A percentile compares a stretch with the other conserved stretches of the same genome.
phyloP scores from a whole-genome alignment of 1,140 invertebrate genomes.

The Kradibia gibbosae region DNA sequence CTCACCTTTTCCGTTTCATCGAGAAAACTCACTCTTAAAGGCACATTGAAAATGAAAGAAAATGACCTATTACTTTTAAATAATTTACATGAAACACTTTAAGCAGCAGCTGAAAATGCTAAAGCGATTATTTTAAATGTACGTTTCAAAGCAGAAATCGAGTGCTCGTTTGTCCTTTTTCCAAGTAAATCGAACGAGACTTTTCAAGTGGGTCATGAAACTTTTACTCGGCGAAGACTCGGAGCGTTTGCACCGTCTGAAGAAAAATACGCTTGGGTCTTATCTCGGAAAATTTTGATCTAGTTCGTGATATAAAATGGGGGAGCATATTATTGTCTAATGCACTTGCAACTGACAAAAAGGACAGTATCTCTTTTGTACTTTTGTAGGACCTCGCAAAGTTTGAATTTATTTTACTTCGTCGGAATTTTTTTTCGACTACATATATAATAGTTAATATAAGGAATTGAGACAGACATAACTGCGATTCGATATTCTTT shows the following conservation, averaged over 20 bases:
- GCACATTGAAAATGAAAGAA: too few relatives aligned
- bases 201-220: slow-evolving; percentile 39
- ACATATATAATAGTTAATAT: neutral
- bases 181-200: slow-evolving; percentile 27
- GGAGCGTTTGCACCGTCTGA: neutral
- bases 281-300: neutral
- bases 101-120: neutral
- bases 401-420: too few relatives aligned
- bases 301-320: neutral
- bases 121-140: neutral
- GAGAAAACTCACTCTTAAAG: too few relatives aligned
- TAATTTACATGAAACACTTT: neutral
- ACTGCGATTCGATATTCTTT: neutral
- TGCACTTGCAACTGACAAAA: neutral
- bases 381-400: neutral
- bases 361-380: neutral
- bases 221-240: slow-evolving; percentile 10
- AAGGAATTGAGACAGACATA: neutral
- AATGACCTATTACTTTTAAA: neutral
- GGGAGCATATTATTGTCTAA: neutral
- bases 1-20: too few relatives aligned
- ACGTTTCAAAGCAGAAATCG: slow-evolving; percentile 11
- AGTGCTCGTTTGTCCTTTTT: slow-evolving; percentile 8
- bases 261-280: neutral
- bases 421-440: too few relatives aligned